phyloP scores from a whole-genome alignment of 2,888 invertebrate genomes.

The Coecobrya sp. region DNA sequence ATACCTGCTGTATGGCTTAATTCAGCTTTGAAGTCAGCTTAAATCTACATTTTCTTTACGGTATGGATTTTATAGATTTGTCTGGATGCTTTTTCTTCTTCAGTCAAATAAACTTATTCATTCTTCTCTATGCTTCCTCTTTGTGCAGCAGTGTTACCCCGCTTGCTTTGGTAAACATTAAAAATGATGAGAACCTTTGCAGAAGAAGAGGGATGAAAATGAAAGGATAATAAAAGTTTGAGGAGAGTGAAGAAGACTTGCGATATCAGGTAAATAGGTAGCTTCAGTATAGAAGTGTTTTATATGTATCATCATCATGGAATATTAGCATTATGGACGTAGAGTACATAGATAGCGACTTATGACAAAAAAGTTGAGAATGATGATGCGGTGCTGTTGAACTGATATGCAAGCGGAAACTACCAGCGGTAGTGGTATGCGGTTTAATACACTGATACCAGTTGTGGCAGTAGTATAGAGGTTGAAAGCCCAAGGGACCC shows the following conservation, averaged over 20 bases:
- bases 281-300: background rate
- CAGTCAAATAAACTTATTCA: background rate
- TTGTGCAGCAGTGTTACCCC: background rate
- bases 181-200: conserved; percentile 25
- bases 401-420: background rate
- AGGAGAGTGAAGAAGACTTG: background rate
- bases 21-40: conserved; percentile 18
- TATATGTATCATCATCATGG: background rate
- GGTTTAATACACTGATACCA: conserved; percentile 4
- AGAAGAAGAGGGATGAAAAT: conserved; percentile 44
- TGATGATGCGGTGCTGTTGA: background rate
- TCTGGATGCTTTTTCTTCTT: background rate
- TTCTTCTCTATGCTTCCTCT: background rate
- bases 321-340: background rate
- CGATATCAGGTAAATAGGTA: background rate
- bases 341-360: background rate
- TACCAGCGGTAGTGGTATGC: background rate
- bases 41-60: conserved; percentile 18
- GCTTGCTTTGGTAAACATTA: conserved; percentile 24
- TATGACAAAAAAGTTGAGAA: conserved; percentile 8
- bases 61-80: conserved; percentile 37
- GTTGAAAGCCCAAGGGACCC: conserved; percentile 73
- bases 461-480: conserved; percentile 31
- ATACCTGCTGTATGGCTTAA: background rate
- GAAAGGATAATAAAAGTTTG: conserved; percentile 10